Evolutionary conservation across 1,140 invertebrate genomes (phyloP), one percentile per base, ranked within the genome.

Genomic region (Nasonia longicornis): DNA sequence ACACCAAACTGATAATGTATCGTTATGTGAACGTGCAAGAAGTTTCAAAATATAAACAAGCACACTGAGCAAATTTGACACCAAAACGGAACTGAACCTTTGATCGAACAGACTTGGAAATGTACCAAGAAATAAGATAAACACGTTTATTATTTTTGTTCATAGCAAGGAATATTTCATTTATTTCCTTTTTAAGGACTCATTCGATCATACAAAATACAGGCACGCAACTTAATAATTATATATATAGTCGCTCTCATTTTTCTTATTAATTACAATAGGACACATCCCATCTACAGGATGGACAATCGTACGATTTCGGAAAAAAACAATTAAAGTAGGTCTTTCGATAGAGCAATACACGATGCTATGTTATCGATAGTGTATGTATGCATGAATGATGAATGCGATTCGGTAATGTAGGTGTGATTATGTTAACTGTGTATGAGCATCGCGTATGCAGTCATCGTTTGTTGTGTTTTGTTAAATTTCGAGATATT

Each of bases 51-150:
- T 89, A 90, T 91, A 91, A 91, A 90, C 91, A 92, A 92, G 91
- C 92, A 92, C 92, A 92, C 89, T 91, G 91, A 92, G 91, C 91
- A 89, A 91, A 89, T 90, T 91, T 91, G 91, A 92, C 92, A 92
- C 92, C 92, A 92, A 92, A 92, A 92, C 92, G 91, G 89, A 92
- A 92, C 91, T 92, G 91, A 91, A 92, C 91, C 91, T 91, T 92
- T 91, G 90, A 89, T 89, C 86, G 87, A 88, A 85, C 87, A 86
- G 86, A 91, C 90, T 91, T 91, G 90, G 91, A 91, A 89, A 88
- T 86, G 86, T 83, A 91, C 89, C 90, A 91, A 91, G 90, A 91
- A 91, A 91, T 91, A 91, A 91, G 90, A 83, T 70, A 86, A 89
- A 91, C 90, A 90, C 89, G 87, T 86, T 86, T 83, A 31, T 78